Evolutionary conservation across 2,797 vertebrate species (phyloP), one percentile per base, ranked within the genome.

Genomic region (Picus viridis): DNA sequence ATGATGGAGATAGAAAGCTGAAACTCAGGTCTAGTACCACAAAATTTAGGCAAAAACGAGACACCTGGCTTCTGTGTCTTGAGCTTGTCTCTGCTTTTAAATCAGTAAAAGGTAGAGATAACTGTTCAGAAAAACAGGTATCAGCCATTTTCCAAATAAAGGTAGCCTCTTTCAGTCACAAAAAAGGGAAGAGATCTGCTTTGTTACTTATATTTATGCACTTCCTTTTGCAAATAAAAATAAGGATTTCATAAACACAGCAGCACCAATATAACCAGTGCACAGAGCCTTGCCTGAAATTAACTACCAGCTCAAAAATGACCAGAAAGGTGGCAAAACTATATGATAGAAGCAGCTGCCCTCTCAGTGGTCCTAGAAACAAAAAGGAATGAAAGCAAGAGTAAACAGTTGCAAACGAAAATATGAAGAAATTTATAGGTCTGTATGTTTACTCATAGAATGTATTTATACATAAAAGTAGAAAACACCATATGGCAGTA

Each of bases 91-190:
- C 63, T 74, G 26, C 49, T 86, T 88, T 73, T 82, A 86, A 65
- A 65, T 74, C 34, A 73, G 85, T 63, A 73, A 85, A 73, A 91
- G 67, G 15, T 69, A 34, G 34, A 64, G 68, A 54, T 17, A 76
- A 54, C 29, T 5, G 3, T 82, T 68, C 1, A 14, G 36, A 80
- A 73, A 85, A 93, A 8, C 3, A 53, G 20, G 13, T 65, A 84
- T 65, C 72, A 80, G 36, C 45, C 14, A 2, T 90, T 83, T 90
- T 74, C 71, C 43, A 79, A 78, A 92, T 71, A 84, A 92, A 86
- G 24, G 5, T 41, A 20, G 51, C 63, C 86, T 79, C 51, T 84
- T 62, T 72, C 71, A 87, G 74, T 43, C 10, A 26, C 19, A 83
- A 67, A 71, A 67, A 41, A 83, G 54, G 8, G 27, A 77, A 85